Conservation (phyloP, 2,797 vertebrate species). For the Todus mexicanus region DNA sequence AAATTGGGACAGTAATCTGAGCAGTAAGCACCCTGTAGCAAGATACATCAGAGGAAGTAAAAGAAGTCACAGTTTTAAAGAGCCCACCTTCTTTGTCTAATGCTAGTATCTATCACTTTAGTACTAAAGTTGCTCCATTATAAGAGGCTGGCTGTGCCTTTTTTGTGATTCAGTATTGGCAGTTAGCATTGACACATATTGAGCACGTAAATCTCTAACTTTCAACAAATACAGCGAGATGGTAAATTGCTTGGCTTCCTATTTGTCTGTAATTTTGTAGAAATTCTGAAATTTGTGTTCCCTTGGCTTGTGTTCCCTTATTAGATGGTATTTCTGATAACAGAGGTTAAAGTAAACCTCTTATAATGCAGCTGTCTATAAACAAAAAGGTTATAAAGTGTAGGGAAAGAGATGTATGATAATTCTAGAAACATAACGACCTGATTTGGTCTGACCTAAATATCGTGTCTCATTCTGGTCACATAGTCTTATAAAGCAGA, state of each 20-base stretch:
- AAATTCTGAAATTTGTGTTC: not conserved
- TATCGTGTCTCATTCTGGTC: not conserved
- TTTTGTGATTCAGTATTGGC: not conserved
- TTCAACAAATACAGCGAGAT: not conserved
- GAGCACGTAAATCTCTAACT: not conserved
- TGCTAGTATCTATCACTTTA: not conserved
- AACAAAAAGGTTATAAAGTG: not conserved
- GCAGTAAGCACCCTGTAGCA: not conserved
- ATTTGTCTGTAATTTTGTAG: not conserved
- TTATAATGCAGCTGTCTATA: not conserved
- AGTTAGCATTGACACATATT: accelerated
- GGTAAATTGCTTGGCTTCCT: not conserved
- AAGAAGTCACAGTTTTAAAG: not conserved
- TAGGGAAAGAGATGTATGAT: not conserved
- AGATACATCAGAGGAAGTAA: not conserved
- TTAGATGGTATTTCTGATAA: not conserved
- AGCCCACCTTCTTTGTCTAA: not conserved
- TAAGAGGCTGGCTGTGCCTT: not conserved
- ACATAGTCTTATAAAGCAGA: not conserved
- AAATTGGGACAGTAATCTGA: not conserved
- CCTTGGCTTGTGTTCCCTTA: not conserved
- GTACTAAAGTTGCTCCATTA: not conserved
- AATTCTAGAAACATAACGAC: not conserved
- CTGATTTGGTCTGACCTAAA: not conserved
- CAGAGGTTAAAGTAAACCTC: not conserved